Percentiles rank a stretch among this genome's conserved stretches.
Conservation (phyloP, 2,888 invertebrate genomes). For the Archips xylosteana region DNA sequence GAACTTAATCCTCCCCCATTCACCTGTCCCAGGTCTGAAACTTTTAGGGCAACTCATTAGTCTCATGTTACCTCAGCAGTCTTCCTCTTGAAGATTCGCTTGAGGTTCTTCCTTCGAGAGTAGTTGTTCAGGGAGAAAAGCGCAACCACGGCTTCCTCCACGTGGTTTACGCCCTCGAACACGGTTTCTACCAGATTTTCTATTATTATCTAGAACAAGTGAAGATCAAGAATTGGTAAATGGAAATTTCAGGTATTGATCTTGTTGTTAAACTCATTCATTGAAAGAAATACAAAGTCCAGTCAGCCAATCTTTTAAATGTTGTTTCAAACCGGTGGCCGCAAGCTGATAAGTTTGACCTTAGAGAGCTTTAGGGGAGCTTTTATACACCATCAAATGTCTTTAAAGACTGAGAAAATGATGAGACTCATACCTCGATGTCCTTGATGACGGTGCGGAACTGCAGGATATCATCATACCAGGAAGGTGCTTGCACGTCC, state of each 20-base stretch:
- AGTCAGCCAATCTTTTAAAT: no score
- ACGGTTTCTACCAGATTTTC: conserved; percentile 93
- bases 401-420: not conserved
- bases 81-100: conserved; percentile 88
- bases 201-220: conserved; percentile 88
- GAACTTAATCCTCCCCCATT: no score
- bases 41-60: conserved; percentile 36
- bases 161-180: conserved; percentile 91
- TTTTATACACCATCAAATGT: no score
- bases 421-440: conserved; percentile 79
- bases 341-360: no score
- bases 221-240: not conserved
- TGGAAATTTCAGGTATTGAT: no score
- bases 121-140: conserved; percentile 92
- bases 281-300: no score
- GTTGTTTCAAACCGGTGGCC: no score
- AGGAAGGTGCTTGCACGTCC: conserved; percentile 92
- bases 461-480: conserved; percentile 91
- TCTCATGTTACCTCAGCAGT: conserved; percentile 84
- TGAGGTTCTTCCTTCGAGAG: conserved; percentile 90
- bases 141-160: conserved; percentile 92
- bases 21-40: not conserved
- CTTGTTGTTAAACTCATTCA: no score
- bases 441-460: conserved; percentile 87
- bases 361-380: not conserved